These are phyloP conservation scores for Echinarachnius parma DNA, from an alignment of 53 echinoderm and acorn worm genomes.

Conservation along the genomic window DNA sequence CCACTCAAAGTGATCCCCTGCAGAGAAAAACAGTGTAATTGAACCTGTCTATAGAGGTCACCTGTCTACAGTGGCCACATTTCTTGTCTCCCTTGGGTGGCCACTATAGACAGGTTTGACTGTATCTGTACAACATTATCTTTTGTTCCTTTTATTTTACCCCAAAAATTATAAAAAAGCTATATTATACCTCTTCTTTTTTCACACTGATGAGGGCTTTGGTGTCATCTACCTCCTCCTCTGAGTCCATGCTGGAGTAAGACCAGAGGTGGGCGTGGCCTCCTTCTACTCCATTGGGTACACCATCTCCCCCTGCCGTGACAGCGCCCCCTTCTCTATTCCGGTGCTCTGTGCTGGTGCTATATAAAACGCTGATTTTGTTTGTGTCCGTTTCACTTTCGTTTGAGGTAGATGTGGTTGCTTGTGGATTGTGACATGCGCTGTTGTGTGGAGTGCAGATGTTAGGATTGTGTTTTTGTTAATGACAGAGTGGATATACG, in stretches of 20 bases:
- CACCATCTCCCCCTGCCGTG: neutral
- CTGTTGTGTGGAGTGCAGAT: neutral
- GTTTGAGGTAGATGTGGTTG: neutral
- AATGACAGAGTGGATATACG: neutral
- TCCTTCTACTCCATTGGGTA: constrained; percentile 10
- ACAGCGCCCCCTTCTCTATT: neutral
- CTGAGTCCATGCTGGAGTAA: constrained; percentile 30
- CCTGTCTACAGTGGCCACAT: no score
- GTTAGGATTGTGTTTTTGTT: constrained; percentile 4
- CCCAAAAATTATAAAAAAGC: no score
- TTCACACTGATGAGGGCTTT: constrained; percentile 35
- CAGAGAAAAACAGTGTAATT: no score
- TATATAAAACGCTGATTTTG: constrained; percentile 42
- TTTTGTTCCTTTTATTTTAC: no score
- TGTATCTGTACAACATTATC: no score
- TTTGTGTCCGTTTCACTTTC: constrained; percentile 9
- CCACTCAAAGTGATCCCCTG: no score
- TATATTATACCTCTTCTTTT: constrained; percentile 29
- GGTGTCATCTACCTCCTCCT: constrained; percentile 45
- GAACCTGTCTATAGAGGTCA: no score
- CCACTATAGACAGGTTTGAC: no score
- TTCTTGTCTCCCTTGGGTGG: no score
- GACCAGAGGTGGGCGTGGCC: constrained; percentile 21
- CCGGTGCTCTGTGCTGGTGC: constrained; percentile 30
- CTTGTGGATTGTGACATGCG: neutral